phyloP scores from a whole-genome alignment of 2,113 vertebrate genomes.

The Pelvicachromis taeniatus region DNA sequence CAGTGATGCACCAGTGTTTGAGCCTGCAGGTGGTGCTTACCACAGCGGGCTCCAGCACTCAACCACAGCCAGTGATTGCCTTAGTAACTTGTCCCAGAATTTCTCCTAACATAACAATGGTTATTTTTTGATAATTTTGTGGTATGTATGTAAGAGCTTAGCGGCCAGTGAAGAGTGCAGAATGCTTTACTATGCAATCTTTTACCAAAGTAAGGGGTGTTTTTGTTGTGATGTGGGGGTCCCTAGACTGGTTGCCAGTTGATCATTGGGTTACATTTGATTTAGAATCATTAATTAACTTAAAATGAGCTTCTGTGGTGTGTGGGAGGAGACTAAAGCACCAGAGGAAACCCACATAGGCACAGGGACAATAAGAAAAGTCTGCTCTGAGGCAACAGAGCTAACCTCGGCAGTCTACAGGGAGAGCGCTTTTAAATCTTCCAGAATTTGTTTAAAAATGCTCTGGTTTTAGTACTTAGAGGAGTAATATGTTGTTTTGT shows the following conservation, averaged over 20 bases:
- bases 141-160: not conserved
- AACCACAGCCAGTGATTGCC: conserved; percentile 10
- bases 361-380: not conserved
- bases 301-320: not conserved
- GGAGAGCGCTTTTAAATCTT: not conserved
- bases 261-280: not conserved
- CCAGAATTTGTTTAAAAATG: not conserved
- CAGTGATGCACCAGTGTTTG: not conserved
- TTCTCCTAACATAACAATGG: not conserved
- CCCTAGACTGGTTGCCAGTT: not conserved
- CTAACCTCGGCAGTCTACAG: not conserved
- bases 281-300: not conserved
- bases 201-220: not conserved
- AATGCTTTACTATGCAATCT: not conserved
- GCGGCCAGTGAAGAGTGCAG: not conserved
- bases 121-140: not conserved
- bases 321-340: not conserved
- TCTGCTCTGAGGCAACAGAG: not conserved
- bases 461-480: not conserved
- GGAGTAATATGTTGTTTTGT: not conserved
- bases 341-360: not conserved
- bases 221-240: not conserved
- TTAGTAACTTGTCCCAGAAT: conserved; percentile 5
- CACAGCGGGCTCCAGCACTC: not conserved
- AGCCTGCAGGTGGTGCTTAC: conserved; percentile 38